Conservation (phyloP, 2,797 vertebrate genomes). For the Antennarius maculatus region DNA sequence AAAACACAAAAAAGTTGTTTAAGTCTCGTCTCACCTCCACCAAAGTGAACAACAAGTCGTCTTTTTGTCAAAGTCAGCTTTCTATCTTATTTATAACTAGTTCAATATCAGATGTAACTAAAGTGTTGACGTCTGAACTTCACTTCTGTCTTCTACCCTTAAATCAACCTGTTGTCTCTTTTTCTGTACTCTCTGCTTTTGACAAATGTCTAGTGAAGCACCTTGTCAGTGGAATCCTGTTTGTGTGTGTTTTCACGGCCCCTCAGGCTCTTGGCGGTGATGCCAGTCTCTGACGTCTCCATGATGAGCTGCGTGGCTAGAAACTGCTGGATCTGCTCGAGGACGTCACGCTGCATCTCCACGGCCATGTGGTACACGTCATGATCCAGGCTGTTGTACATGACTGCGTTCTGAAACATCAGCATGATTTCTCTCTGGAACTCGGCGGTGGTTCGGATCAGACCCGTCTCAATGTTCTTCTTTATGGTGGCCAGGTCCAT, state of each 20-base stretch:
- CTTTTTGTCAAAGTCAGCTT: not conserved
- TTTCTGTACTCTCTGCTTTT: constrained; percentile 61
- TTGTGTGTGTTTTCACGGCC: constrained; percentile 93
- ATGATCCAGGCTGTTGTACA: constrained; percentile 95
- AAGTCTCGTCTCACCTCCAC: not conserved
- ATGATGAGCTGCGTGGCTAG: constrained; percentile 86
- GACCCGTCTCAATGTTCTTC: constrained; percentile 88
- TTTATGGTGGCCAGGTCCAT: constrained; percentile 95
- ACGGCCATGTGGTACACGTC: constrained; percentile 91
- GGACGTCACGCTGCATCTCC: constrained; percentile 93
- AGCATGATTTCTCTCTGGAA: constrained; percentile 97
- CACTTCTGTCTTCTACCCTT: constrained; percentile 47
- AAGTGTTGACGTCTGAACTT: not conserved
- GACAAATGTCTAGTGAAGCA: constrained; percentile 75
- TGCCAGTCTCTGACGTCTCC: constrained; percentile 92
- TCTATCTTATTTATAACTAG: not conserved
- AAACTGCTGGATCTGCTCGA: constrained; percentile 93
- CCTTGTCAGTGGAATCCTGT: constrained; percentile 97
- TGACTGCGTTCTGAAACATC: constrained; percentile 97
- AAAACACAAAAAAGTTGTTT: constrained; percentile 24
- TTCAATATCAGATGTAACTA: not conserved
- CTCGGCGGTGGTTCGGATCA: constrained; percentile 87
- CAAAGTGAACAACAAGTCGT: not conserved
- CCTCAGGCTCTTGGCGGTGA: constrained; percentile 97
- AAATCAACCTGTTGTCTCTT: constrained; percentile 56